These are phyloP conservation scores for Oscheius sp. DNA, from an alignment of 1,140 invertebrate species.

Conservation along the genomic window DNA sequence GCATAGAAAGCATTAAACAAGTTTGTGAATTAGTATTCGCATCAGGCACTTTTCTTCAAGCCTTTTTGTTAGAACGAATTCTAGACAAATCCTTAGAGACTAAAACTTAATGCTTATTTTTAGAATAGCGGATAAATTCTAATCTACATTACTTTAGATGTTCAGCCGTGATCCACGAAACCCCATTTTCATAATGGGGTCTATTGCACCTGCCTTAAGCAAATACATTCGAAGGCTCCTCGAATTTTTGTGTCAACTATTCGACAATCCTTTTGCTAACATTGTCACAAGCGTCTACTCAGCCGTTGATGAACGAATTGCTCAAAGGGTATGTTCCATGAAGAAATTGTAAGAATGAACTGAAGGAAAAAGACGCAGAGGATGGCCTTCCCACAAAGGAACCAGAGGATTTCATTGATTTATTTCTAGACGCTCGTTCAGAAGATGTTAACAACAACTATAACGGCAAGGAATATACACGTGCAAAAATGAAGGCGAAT, in stretches of 20 bases:
- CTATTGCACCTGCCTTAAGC: background rate
- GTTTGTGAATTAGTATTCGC: background rate
- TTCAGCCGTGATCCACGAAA: background rate
- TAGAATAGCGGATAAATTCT: too few species aligned
- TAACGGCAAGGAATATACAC: background rate
- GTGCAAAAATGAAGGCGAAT: background rate
- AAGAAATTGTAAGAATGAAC: background rate
- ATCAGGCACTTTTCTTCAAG: too few species aligned
- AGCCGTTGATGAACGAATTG: conserved; percentile 8
- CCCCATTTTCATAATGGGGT: background rate
- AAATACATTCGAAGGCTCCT: background rate
- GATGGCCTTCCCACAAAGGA: conserved; percentile 15
- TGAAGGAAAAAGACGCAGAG: conserved; percentile 1
- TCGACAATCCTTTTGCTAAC: background rate
- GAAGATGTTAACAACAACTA: background rate
- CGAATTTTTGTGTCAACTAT: background rate
- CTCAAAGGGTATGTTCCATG: background rate
- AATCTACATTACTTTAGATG: background rate
- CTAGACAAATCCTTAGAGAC: background rate
- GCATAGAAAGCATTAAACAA: background rate
- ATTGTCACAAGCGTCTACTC: conserved; percentile 1
- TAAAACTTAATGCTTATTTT: too few species aligned
- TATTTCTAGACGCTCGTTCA: conserved; percentile 18
- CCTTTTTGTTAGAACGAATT: background rate
- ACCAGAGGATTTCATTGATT: conserved; percentile 27